A percentile compares a stretch with the other conserved stretches of the same genome.
Conservation (phyloP, 2,888 invertebrate species). For the Germaria angustata region DNA sequence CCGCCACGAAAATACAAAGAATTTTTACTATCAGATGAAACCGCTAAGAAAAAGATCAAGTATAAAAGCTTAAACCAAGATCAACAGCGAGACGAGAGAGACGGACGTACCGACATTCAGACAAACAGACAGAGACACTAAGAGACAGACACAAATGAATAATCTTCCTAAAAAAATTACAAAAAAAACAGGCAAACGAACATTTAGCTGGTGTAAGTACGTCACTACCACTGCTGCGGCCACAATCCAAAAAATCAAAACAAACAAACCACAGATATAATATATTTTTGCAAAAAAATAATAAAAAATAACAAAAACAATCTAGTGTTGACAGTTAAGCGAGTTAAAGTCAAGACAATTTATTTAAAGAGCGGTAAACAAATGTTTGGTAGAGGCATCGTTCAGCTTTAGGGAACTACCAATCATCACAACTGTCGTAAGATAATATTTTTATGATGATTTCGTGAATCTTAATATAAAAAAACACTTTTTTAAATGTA, state of each 20-base stretch:
- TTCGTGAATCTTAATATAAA: too few species aligned
- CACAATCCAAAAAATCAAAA: conserved; percentile 39
- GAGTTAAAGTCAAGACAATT: background rate
- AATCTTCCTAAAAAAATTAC: conserved; percentile 18
- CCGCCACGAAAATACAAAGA: conserved; percentile 63
- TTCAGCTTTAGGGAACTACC: too few species aligned
- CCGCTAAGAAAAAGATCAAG: conserved; percentile 16
- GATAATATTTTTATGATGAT: too few species aligned
- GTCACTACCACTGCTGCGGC: conserved; percentile 43
- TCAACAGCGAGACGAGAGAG: conserved; percentile 39
- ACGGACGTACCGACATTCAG: conserved; percentile 27
- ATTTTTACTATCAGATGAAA: conserved; percentile 66
- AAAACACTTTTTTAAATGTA: too few species aligned
- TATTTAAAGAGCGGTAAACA: background rate
- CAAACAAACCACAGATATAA: conserved; percentile 22
- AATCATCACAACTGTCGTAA: too few species aligned
- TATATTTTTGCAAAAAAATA: conserved; percentile 25
- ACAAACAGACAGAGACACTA: conserved; percentile 36
- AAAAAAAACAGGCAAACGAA: conserved; percentile 21
- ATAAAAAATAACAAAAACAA: too few species aligned
- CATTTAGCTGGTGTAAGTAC: conserved; percentile 48
- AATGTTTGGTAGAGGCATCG: background rate
- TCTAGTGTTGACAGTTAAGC: conserved; percentile 16
- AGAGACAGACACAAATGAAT: conserved; percentile 38
- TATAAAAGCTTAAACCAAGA: conserved; percentile 29